phyloP scores from a whole-genome alignment of 2,797 vertebrate genomes.

The Bryconaethiops microstoma region DNA sequence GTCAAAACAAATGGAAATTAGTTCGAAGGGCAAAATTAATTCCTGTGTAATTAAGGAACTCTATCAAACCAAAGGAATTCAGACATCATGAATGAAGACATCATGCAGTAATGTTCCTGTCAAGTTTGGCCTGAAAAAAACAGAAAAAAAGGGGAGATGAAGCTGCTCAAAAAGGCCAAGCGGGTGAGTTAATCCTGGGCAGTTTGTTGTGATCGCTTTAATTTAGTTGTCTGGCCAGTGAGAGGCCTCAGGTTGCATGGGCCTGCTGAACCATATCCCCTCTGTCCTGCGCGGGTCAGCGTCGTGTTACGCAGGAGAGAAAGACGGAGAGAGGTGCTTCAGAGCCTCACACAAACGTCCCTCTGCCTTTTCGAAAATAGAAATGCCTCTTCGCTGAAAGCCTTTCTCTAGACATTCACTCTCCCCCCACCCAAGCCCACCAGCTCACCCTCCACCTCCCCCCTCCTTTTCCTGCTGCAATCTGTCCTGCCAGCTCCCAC shows the following conservation, averaged over 20 bases:
- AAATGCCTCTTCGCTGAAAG: conserved; percentile 78
- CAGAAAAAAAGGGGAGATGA: neutral
- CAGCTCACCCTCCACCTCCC: conserved; percentile 36
- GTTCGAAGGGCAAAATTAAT: neutral
- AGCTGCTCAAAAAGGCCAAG: conserved; percentile 31
- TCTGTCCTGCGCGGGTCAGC: conserved; percentile 71
- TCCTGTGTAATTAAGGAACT: neutral
- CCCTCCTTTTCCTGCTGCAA: conserved; percentile 71
- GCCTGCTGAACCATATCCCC: conserved; percentile 67
- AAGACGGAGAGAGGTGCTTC: conserved; percentile 59
- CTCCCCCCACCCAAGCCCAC: conserved; percentile 15
- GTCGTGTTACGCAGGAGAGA: conserved; percentile 68
- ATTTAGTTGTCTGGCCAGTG: conserved; percentile 67
- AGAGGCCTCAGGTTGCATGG: conserved; percentile 63
- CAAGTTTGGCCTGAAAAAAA: neutral
- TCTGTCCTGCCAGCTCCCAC: conserved; percentile 87
- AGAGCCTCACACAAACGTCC: conserved; percentile 70
- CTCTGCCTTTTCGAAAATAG: conserved; percentile 75
- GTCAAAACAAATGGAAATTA: neutral
- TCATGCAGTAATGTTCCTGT: neutral
- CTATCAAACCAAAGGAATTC: neutral
- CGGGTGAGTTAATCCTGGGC: conserved; percentile 46
- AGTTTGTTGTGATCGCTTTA: conserved; percentile 70
- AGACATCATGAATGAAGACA: neutral
- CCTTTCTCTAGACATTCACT: conserved; percentile 68